A percentile compares a stretch with the other conserved stretches of the same genome.
phyloP scores from a whole-genome alignment of 1,140 invertebrate species.

The Drosophila simulans region DNA sequence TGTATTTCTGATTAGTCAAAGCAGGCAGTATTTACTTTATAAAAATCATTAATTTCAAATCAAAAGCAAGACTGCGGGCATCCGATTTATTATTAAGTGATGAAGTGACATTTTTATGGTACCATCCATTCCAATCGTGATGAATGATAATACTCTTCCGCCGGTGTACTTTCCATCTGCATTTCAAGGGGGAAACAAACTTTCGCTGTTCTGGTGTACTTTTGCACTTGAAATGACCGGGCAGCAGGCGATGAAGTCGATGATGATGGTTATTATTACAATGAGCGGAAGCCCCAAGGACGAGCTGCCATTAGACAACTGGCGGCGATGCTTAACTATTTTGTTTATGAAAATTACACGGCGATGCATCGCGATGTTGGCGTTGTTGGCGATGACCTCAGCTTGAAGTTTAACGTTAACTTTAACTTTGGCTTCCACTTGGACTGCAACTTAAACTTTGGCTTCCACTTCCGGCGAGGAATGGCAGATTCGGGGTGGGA shows the following conservation, averaged over 20 bases:
- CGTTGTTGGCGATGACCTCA: slow-evolving; percentile 8
- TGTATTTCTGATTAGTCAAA: too few relatives aligned
- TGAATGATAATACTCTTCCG: neutral
- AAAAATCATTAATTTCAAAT: too few relatives aligned
- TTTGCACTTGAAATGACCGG: slow-evolving; percentile 60
- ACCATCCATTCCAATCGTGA: neutral
- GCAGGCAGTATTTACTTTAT: too few relatives aligned
- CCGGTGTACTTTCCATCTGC: slow-evolving; percentile 9
- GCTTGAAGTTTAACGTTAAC: slow-evolving; percentile 16
- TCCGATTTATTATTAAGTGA: neutral
- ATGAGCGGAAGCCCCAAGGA: neutral
- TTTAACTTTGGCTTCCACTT: slow-evolving; percentile 22
- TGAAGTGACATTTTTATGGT: neutral
- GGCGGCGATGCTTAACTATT: slow-evolving; percentile 59
- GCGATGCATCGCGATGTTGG: neutral
- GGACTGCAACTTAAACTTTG: slow-evolving; percentile 35
- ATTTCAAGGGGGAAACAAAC: slow-evolving; percentile 16
- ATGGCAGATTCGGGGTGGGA: slow-evolving; percentile 8
- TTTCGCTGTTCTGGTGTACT: slow-evolving; percentile 32
- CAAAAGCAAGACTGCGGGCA: too few relatives aligned
- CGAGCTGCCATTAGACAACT: slow-evolving; percentile 48
- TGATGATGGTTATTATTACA: slow-evolving; percentile 9
- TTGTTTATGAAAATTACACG: slow-evolving; percentile 74
- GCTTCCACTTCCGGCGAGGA: slow-evolving; percentile 41
- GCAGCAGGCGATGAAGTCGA: slow-evolving; percentile 2